Evolutionary conservation across 2,888 invertebrate species (phyloP), one percentile per base, ranked within the genome.

Genomic region (Criorhina ranunculi): DNA sequence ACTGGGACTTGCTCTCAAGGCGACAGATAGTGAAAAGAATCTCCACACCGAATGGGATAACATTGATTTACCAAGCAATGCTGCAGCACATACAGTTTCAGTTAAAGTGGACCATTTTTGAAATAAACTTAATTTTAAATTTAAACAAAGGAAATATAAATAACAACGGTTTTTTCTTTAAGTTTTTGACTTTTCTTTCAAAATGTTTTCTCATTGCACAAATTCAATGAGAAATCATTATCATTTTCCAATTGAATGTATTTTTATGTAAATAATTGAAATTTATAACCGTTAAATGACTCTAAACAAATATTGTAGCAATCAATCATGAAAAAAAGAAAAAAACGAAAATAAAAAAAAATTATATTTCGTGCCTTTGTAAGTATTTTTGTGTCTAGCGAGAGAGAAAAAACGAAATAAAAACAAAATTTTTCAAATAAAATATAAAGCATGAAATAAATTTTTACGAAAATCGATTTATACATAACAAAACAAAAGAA

Each of bases 101-200:
- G 97, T 98, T 76, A 95, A 97, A 92, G 97, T 98, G 86, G 97
- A 98, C 92, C 98, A 98, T 92, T 98, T 98, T 92, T 97, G 93
- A 92, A 80, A 79, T 83, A 83, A 77, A 81, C 60, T 86, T 67
- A 77, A 86, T 42, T 81, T 86, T 81, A 86, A 67, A 70, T 80
- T 80, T 64, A 85, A 86, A 60, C 64, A 75, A 70, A 66, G 69
- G 4, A 62, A 62, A 57, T 60, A 53, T 51, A 49, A 69, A 59
- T 77, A 59, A 70, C 59, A 51, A 37, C 19, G 44, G 59, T 42
- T 64, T 57, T 60, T 60, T 15, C 11, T 73, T 35, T 76, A 55
- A 66, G 67, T 86, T 37, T 33, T 24, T 57, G 44, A 67, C 35
- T 64, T 15, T 59, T 72, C 51, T 37, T 62, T n/a, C n/a, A n/a